Evolutionary conservation across 2,888 invertebrate genomes (phyloP).

Genomic region (Asteroscopus sphinx): DNA sequence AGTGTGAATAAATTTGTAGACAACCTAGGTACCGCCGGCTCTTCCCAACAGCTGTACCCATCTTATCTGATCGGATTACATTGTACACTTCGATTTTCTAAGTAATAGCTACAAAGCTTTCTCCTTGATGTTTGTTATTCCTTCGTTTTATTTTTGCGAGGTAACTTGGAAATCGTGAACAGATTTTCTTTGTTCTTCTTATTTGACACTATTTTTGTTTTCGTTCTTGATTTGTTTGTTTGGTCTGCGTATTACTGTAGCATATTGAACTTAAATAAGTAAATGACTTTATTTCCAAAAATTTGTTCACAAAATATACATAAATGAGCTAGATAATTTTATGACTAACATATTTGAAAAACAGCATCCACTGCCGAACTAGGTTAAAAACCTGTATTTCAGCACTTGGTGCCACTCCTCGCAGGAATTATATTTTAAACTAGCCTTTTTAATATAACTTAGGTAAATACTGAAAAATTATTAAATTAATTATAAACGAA

Average conservation of each 20-base stretch:
- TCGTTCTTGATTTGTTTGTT: slow-evolving; percentile 20
- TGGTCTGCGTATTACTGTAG: slow-evolving; percentile 7
- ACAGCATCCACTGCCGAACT: no score
- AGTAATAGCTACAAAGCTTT: slow-evolving; percentile 49
- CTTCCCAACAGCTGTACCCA: slow-evolving; percentile 47
- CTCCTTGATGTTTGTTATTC: slow-evolving; percentile 37
- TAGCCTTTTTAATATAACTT: no score
- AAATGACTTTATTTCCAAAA: no score
- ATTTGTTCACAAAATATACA: no score
- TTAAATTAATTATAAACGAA: no score
- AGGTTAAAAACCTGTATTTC: no score
- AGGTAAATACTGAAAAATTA: no score
- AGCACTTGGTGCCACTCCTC: no score
- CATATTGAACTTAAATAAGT: slow-evolving; percentile 6
- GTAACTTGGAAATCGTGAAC: slow-evolving; percentile 7
- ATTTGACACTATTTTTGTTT: slow-evolving; percentile 8
- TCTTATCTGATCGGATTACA: slow-evolving; percentile 51
- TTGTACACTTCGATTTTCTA: slow-evolving; percentile 49
- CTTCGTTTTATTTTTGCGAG: slow-evolving; percentile 35
- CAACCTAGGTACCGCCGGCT: slow-evolving; percentile 53
- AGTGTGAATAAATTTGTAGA: slow-evolving; percentile 80
- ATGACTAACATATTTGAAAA: no score
- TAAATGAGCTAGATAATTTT: no score
- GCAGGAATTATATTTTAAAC: no score
- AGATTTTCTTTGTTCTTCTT: slow-evolving; percentile 39